Evolutionary conservation across 2,888 invertebrate genomes (phyloP).

Genomic region (Bugula neritina): DNA sequence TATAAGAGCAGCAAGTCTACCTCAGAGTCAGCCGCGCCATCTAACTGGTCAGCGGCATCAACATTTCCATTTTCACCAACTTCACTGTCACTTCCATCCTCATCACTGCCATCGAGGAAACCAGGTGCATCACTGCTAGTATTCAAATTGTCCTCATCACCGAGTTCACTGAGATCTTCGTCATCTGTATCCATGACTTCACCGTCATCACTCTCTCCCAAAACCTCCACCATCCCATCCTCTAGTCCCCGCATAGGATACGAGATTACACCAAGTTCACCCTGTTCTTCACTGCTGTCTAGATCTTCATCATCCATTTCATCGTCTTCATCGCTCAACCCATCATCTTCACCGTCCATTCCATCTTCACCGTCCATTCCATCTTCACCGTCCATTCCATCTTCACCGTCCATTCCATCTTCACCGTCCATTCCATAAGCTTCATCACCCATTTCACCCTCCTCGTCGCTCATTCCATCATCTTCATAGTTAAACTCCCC

Average conservation of each 20-base stretch:
- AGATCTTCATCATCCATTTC: neutral
- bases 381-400: neutral
- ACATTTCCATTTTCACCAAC: neutral
- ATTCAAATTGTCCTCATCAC: neutral
- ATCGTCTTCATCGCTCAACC: neutral
- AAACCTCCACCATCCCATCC: neutral
- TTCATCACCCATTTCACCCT: neutral
- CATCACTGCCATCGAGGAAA: neutral
- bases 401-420: neutral
- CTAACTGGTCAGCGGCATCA: neutral
- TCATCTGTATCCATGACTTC: conserved; percentile 16
- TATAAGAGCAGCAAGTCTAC: too few species aligned
- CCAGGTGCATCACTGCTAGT: neutral
- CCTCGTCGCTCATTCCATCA: neutral
- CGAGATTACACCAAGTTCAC: too few species aligned
- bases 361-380: neutral
- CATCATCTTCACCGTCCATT: neutral
- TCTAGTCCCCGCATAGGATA: neutral
- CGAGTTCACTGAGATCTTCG: neutral
- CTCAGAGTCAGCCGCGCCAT: conserved; percentile 15
- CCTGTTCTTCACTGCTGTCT: neutral
- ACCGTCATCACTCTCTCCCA: conserved; percentile 19
- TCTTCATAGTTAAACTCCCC: neutral
- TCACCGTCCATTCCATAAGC: neutral
- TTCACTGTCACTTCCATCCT: neutral